Evolutionary conservation across 2,888 invertebrate species (phyloP).

Genomic region (Drosophila ezoana): DNA sequence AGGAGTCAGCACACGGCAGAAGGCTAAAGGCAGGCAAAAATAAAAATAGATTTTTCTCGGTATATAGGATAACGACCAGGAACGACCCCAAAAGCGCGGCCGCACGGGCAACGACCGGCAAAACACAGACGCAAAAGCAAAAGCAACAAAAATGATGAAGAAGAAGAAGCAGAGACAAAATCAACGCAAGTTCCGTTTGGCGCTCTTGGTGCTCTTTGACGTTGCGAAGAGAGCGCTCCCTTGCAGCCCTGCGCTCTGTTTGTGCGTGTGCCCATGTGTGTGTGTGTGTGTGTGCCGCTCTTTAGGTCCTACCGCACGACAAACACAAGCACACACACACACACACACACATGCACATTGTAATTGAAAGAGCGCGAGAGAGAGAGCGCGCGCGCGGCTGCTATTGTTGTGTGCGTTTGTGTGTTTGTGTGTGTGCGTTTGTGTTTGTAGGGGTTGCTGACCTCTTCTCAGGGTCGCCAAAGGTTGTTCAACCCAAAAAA

Average conservation of each 20-base stretch:
- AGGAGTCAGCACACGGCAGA: constrained; percentile 12
- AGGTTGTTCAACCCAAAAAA: constrained; percentile 83
- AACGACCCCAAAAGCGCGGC: constrained; percentile 81
- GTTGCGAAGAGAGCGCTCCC: constrained; percentile 9
- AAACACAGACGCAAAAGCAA: constrained; percentile 47
- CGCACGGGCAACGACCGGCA: constrained; percentile 73
- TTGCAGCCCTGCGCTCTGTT: constrained; percentile 7
- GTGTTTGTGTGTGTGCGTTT: constrained; percentile 18
- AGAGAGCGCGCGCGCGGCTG: constrained; percentile 23
- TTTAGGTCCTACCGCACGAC: constrained; percentile 46
- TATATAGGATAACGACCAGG: constrained; percentile 84
- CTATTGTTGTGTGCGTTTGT: constrained; percentile 16
- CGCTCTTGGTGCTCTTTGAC: constrained; percentile 12
- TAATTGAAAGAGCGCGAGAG: constrained; percentile 15
- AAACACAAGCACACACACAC: constrained; percentile 5
- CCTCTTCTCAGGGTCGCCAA: constrained; percentile 85
- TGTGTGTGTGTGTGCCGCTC: constrained; percentile 24
- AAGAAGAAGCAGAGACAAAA: constrained; percentile 19
- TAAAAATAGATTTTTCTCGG: constrained; percentile 82
- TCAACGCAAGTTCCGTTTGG: constrained; percentile 11
- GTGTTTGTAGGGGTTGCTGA: constrained; percentile 84
- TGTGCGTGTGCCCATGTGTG: neutral
- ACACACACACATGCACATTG: neutral
- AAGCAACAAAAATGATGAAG: constrained; percentile 4
- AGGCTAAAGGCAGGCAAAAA: constrained; percentile 46